Percentiles rank a stretch among this genome's conserved stretches.
Evolutionary conservation across 1,140 invertebrate genomes (phyloP).

Genomic region (Pteromalus puparum): DNA sequence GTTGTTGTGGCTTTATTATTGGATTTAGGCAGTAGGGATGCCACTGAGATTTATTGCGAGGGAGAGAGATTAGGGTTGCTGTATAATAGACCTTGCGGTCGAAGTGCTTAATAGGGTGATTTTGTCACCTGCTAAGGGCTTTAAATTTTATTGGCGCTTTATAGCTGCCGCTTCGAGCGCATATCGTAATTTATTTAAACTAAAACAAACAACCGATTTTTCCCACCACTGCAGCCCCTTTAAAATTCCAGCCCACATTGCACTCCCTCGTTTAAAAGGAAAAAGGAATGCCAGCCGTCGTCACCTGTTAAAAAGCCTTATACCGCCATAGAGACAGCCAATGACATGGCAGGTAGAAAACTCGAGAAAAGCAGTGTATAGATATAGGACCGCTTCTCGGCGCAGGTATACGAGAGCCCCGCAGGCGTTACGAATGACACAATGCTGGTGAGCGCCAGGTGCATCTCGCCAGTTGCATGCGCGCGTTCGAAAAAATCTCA

Average conservation of each 20-base stretch:
- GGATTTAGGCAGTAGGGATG: not conserved
- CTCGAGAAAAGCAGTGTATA: not conserved
- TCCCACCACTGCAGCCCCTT: too few relatives aligned
- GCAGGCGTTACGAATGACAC: constrained; percentile 36
- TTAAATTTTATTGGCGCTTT: too few relatives aligned
- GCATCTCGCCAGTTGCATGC: not conserved
- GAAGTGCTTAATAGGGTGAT: too few relatives aligned
- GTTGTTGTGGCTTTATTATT: not conserved
- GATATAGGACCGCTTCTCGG: too few relatives aligned
- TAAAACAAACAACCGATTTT: too few relatives aligned
- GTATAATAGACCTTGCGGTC: too few relatives aligned
- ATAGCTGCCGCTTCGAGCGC: too few relatives aligned
- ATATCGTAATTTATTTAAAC: too few relatives aligned
- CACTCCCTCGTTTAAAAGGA: not conserved
- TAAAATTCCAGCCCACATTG: not conserved
- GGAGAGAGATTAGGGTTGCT: too few relatives aligned
- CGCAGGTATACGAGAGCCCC: not conserved
- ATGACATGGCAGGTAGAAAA: constrained; percentile 7
- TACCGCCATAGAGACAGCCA: not conserved
- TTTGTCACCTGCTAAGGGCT: too few relatives aligned
- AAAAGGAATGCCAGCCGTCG: not conserved
- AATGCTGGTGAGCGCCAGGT: constrained; percentile 19
- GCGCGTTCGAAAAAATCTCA: constrained; percentile 25
- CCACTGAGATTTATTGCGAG: not conserved
- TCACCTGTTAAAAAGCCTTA: constrained; percentile 10